Conservation (phyloP, 2,113 vertebrate genomes). For the Vireo altiloquus region DNA sequence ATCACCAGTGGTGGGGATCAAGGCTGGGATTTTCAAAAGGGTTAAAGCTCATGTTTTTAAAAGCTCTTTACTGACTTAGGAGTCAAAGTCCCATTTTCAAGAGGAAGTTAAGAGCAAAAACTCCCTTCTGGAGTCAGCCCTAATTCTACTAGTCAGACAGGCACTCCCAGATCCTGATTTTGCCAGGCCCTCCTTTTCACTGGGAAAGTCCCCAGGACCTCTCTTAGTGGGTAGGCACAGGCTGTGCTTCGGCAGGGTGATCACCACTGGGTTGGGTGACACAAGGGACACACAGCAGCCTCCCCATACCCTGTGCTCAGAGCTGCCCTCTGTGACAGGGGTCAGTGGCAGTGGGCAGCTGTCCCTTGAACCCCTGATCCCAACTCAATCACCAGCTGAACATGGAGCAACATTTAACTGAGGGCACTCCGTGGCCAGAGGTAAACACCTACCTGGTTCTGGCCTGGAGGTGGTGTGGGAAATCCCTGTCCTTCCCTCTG, state of each 20-base stretch:
- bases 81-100: slow-evolving; percentile 7
- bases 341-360: not conserved
- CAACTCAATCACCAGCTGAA: not conserved
- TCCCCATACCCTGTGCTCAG: not conserved
- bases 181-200: not conserved
- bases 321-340: not conserved
- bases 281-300: not conserved
- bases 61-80: slow-evolving; percentile 17
- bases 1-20: not conserved
- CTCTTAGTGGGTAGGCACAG: not conserved
- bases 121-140: not conserved
- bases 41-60: slow-evolving; percentile 15
- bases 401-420: not conserved
- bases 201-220: not conserved
- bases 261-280: not conserved
- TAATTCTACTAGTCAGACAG: not conserved
- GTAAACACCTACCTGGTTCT: not conserved
- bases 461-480: not conserved
- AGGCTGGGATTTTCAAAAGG: slow-evolving; percentile 10
- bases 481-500: not conserved
- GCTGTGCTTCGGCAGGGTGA: not conserved
- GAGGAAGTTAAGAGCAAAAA: slow-evolving; percentile 33
- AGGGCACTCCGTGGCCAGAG: not conserved
- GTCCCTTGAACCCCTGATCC: not conserved
- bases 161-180: not conserved